Percentiles rank a stretch among this genome's conserved stretches.
phyloP scores from a whole-genome alignment of 1,140 invertebrate species.

The Drosophila equinoxialis region DNA sequence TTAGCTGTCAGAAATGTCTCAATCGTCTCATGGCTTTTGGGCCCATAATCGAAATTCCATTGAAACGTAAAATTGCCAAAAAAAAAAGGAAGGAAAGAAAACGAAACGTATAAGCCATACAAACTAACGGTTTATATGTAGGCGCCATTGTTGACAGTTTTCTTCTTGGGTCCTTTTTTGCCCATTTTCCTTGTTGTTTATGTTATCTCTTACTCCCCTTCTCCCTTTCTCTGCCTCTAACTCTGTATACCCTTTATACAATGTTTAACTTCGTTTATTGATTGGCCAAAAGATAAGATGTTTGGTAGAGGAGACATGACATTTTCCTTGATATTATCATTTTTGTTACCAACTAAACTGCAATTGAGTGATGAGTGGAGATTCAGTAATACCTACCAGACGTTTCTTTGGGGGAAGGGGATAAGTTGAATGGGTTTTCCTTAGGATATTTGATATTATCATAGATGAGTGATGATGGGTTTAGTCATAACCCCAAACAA shows the following conservation, averaged over 20 bases:
- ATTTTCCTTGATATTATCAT: slow-evolving; percentile 39
- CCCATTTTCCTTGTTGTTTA: slow-evolving; percentile 2
- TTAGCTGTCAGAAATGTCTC: slow-evolving; percentile 68
- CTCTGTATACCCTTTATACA: slow-evolving; percentile 29
- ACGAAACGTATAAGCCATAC: slow-evolving; percentile 22
- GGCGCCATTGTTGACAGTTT: slow-evolving; percentile 57
- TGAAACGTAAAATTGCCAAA: slow-evolving; percentile 72
- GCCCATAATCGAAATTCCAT: slow-evolving; percentile 73
- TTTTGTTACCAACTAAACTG: slow-evolving; percentile 26
- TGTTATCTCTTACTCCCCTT: background rate
- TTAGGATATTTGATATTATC: background rate
- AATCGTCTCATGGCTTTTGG: slow-evolving; percentile 61
- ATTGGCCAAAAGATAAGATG: slow-evolving; percentile 35
- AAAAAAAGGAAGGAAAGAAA: too few species aligned
- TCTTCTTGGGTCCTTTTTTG: slow-evolving; percentile 1
- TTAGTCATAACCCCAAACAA: too few species aligned
- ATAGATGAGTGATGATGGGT: too few species aligned
- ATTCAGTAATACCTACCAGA: background rate
- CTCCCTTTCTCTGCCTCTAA: background rate
- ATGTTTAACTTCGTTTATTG: slow-evolving; percentile 35
- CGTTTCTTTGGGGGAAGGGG: background rate
- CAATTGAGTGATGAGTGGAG: slow-evolving; percentile 14
- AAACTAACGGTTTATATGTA: slow-evolving; percentile 32
- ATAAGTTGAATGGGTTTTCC: background rate
- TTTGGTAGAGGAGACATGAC: slow-evolving; percentile 26